Base-by-base conservation (phyloP, 2,888 invertebrate species). In the Xanthorhoe designata region DNA sequence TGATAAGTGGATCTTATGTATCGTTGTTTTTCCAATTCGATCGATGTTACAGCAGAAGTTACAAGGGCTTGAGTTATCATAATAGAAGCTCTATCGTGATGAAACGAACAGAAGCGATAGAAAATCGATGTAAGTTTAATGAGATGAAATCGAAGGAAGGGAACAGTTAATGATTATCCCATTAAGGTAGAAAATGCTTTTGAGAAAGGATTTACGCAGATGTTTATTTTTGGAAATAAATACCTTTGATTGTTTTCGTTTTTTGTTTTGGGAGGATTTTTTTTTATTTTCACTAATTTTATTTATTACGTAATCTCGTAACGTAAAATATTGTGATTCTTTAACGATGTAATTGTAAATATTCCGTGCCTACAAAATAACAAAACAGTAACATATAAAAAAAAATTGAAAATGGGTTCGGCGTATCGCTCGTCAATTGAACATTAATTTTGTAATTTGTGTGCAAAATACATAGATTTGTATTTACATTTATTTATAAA, bases 151-250 rank as follows among this genome's bases (percentile, higher is more conserved):
- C 38, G 2, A 13, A 42, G 38, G 13, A 42, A 13, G 13, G 13
- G 5, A 42, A 13, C 38, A 42, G 9, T 42, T 42, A 42, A 42
- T 42, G 38, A 42, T 42, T 42, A 42, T 13, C 38, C 38, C 13
- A 42, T 42, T 42, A 42, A 42, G 38, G 13, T 42, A 42, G 38
- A 42, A 42, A 42, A 42, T 42, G 38, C 38, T 42, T 42, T 42
- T 42, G 38, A 42, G 2, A 42, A 42, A 13, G 38, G 38, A 42
- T 42, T 42, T 42, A 42, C 35, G 35, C 9, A 42, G 13, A 42
- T 42, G 38, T 42, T 42, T 42, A 42, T 42, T 42, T 42, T 13
- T 10, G 13, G 38, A 13, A 42, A 42, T 8, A 3, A 13, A 42
- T 42, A 13, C 13, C 38, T 13, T 35, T 13, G 13, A 42, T 13